Percentiles rank a stretch among this genome's conserved stretches.
Evolutionary conservation across 1,140 invertebrate species (phyloP).

Genomic region (Branchinecta lindahli): DNA sequence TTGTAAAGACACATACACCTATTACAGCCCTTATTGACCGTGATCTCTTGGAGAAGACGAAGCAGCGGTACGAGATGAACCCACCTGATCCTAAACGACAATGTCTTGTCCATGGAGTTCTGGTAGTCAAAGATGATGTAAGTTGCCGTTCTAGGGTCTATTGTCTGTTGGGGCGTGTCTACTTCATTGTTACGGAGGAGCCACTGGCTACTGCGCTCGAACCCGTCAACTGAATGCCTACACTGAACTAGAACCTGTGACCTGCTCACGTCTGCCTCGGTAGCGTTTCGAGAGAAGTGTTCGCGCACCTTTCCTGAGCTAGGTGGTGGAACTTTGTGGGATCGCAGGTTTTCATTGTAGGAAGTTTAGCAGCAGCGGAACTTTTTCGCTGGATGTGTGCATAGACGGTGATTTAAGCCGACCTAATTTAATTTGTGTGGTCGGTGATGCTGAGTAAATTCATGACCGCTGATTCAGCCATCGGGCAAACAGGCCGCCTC

Average conservation of each 20-base stretch:
- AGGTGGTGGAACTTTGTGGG: too few species aligned
- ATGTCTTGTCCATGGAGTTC: conserved; percentile 68
- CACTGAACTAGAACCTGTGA: neutral
- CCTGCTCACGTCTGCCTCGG: neutral
- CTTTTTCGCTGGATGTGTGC: too few species aligned
- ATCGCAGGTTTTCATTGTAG: too few species aligned
- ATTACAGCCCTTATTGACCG: conserved; percentile 80
- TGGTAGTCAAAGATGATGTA: conserved; percentile 73
- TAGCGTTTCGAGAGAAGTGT: conserved; percentile 11
- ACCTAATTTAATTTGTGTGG: too few species aligned
- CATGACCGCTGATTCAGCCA: too few species aligned
- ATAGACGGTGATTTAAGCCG: too few species aligned
- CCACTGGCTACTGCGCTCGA: neutral
- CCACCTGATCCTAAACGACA: conserved; percentile 74
- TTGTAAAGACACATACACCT: conserved; percentile 66
- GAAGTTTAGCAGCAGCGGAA: too few species aligned
- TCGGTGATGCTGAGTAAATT: too few species aligned
- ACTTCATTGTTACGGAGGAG: neutral
- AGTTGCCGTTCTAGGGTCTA: conserved; percentile 19
- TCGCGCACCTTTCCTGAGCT: too few species aligned
- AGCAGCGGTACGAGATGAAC: conserved; percentile 53
- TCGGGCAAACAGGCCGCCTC: too few species aligned
- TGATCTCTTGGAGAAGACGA: conserved; percentile 63
- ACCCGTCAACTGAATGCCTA: neutral
- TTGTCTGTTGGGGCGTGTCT: neutral